A percentile compares a stretch with the other conserved stretches of the same genome.
Evolutionary conservation across 2,888 invertebrate species (phyloP).

Genomic region (Phalangium opilio): DNA sequence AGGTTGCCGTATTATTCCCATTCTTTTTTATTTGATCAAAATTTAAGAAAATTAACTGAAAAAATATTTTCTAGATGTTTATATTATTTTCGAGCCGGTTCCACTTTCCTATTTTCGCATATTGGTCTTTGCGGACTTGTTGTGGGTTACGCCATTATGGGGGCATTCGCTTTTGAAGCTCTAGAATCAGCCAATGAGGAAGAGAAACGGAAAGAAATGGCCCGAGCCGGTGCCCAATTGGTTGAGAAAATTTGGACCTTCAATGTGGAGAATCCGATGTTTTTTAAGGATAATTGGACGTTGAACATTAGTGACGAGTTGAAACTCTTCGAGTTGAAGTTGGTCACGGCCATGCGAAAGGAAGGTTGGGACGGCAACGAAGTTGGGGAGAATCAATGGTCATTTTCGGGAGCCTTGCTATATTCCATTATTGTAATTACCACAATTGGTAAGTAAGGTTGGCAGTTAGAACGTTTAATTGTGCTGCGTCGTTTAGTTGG

Average conservation of each 20-base stretch:
- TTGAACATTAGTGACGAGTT: conserved; percentile 43
- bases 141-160: conserved; percentile 74
- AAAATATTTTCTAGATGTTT: conserved; percentile 44
- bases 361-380: conserved; percentile 75
- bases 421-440: conserved; percentile 93
- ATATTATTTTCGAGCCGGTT: conserved; percentile 59
- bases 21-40: too few species aligned
- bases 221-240: conserved; percentile 9
- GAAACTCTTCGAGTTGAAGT: conserved; percentile 36
- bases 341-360: conserved; percentile 67
- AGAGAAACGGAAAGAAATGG: conserved; percentile 14
- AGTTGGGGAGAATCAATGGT: conserved; percentile 57
- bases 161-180: conserved; percentile 56
- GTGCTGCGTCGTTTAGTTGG: too few species aligned
- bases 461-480: not conserved
- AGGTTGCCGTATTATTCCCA: too few species aligned
- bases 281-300: conserved; percentile 68
- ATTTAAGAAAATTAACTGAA: too few species aligned
- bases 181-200: conserved; percentile 18
- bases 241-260: conserved; percentile 26
- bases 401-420: conserved; percentile 57
- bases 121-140: conserved; percentile 72
- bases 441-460: conserved; percentile 60
- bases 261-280: conserved; percentile 33
- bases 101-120: conserved; percentile 74